phyloP scores from a whole-genome alignment of 2,113 vertebrate species.

The Fulmarus glacialis region DNA sequence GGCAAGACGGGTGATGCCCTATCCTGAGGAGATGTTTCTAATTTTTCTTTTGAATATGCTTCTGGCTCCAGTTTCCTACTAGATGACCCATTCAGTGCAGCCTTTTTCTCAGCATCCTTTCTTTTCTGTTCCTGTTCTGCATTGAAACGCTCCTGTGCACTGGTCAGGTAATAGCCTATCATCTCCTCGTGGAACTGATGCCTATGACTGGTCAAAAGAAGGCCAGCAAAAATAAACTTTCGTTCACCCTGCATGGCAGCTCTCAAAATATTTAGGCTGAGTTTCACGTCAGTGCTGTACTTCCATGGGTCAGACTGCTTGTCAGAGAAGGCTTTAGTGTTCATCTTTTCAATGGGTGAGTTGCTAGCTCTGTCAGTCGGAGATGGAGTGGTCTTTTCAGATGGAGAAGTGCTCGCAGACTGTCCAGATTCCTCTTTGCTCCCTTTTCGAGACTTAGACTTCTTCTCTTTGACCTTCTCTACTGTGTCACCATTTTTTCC shows the following conservation, averaged over 20 bases:
- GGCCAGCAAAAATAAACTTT: constrained; percentile 97
- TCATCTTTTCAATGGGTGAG: constrained; percentile 75
- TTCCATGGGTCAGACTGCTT: constrained; percentile 91
- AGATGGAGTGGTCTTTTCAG: constrained; percentile 93
- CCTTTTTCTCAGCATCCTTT: constrained; percentile 83
- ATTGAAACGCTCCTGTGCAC: constrained; percentile 95
- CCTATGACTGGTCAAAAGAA: constrained; percentile 94
- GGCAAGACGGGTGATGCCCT: constrained; percentile 88
- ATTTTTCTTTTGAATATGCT: constrained; percentile 76
- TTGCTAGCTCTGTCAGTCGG: constrained; percentile 86
- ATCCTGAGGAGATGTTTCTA: constrained; percentile 85
- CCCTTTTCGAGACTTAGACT: constrained; percentile 81
- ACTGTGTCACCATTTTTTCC: constrained; percentile 80
- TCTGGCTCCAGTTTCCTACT: constrained; percentile 76
- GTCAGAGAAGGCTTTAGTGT: constrained; percentile 76
- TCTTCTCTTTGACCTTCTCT: constrained; percentile 80
- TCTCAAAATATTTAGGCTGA: constrained; percentile 96
- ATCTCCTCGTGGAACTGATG: constrained; percentile 99
- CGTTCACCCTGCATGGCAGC: constrained; percentile 99
- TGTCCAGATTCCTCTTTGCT: constrained; percentile 93
- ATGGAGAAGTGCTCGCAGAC: constrained; percentile 90
- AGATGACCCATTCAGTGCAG: constrained; percentile 57
- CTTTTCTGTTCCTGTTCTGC: constrained; percentile 95
- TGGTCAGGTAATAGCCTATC: constrained; percentile 96
- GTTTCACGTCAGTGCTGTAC: constrained; percentile 98